Conservation (phyloP, 2,888 invertebrate genomes). For the Idaea aversata region DNA sequence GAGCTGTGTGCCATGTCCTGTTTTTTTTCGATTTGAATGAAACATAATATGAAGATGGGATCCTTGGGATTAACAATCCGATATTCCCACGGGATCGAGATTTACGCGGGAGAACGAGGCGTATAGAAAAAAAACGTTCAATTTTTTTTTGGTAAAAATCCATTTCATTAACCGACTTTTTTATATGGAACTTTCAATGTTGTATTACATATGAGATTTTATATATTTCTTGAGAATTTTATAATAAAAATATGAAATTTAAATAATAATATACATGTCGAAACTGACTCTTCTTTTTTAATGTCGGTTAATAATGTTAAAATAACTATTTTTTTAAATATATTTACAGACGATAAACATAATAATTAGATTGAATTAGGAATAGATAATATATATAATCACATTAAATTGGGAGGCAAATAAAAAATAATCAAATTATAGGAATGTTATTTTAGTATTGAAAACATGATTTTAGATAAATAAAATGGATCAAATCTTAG, state of each 20-base stretch:
- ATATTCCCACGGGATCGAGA: too few species aligned
- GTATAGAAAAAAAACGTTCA: background rate
- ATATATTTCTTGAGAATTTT: too few species aligned
- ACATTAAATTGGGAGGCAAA: background rate
- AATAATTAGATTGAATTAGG: background rate
- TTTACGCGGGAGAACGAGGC: too few species aligned
- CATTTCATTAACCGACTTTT: background rate
- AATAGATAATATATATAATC: background rate
- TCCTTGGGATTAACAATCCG: too few species aligned
- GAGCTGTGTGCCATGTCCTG: too few species aligned
- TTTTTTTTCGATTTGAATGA: too few species aligned
- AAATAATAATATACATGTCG: background rate
- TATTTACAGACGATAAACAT: background rate
- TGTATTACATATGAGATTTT: too few species aligned
- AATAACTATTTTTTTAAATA: background rate
- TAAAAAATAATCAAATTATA: background rate
- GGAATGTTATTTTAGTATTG: background rate
- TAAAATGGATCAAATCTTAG: background rate
- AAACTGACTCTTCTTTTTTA: background rate
- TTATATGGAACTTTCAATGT: background rate
- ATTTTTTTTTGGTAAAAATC: background rate
- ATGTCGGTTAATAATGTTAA: background rate
- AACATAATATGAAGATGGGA: too few species aligned
- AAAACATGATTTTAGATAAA: background rate
- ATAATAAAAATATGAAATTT: background rate